A percentile compares a stretch with the other conserved stretches of the same genome.
phyloP scores from a whole-genome alignment of 2,888 invertebrate species.

The Thysanoteuthis rhombus region DNA sequence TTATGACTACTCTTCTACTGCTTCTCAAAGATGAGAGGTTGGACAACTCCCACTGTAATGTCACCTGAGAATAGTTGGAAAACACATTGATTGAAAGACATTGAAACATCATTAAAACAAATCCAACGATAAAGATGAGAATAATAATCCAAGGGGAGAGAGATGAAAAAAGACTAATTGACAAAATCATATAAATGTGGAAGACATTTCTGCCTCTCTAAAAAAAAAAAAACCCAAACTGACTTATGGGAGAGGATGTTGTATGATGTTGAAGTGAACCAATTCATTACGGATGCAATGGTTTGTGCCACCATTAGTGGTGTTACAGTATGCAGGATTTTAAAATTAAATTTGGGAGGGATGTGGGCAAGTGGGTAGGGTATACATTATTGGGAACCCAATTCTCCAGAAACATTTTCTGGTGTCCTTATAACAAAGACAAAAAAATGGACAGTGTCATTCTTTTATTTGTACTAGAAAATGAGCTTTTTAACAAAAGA shows the following conservation, averaged over 20 bases:
- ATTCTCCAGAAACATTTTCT: background rate
- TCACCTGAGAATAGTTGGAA: background rate
- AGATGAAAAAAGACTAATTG: background rate
- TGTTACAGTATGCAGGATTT: background rate
- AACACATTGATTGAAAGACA: constrained; percentile 12
- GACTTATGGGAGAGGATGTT: background rate
- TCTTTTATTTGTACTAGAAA: background rate
- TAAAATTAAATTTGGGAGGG: background rate
- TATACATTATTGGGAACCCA: background rate
- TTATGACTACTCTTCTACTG: too few species aligned
- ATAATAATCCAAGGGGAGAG: background rate
- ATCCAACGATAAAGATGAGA: background rate
- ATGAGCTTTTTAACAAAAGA: background rate
- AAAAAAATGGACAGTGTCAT: background rate
- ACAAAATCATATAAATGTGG: background rate
- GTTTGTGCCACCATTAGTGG: background rate
- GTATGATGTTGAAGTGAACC: background rate
- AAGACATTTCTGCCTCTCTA: background rate
- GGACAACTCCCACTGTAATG: background rate
- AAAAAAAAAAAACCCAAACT: background rate
- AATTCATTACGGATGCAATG: background rate
- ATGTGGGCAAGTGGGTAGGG: background rate
- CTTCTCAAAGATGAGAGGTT: background rate
- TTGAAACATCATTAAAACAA: background rate
- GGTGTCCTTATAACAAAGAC: background rate